Evolutionary conservation across 2,888 invertebrate genomes (phyloP), one percentile per base, ranked within the genome.

Genomic region (Rotaria socialis): DNA sequence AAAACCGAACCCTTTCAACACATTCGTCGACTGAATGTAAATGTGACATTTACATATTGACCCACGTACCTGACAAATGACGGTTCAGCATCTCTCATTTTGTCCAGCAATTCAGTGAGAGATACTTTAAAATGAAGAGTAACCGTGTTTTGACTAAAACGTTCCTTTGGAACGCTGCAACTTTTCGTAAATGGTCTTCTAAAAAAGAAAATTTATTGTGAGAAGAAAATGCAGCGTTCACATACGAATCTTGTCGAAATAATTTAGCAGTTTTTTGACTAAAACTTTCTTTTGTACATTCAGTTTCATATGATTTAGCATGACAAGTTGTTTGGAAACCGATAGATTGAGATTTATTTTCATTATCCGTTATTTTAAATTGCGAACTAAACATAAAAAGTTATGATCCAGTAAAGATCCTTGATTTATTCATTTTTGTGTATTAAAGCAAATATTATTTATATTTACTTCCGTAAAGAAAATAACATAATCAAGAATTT

Each of bases 71-170:
- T 27, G 41, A 87, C 85, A 85, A 87, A 87, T 74, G 80, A 87
- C 52, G 87, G 87, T 58, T 87, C 87, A 27, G 87, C 80, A 55
- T 84, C 67, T 55, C 85, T 84, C 87, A 85, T 85, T 87, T 84
- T 87, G 14, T 85, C 60, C 27, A 87, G 52, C 74, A 87, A 67
- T 27, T 85, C 85, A 60, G 58, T 75, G 16, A 86, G 85, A 19
- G 86, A 86, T 56, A 56, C 24, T 56, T 56, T 56, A 87, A 90
- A 90, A 86, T 90, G 89, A 56, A 87, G 89, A 24, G 89, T 89
- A 87, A 89, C 89, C 35, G 90, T 90, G 11, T 89, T 88, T 19
- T 89, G 89, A 60, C 89, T 89, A 85, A 89, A 89, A 84, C 88
- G 89, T 41, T 89, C 88, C 6, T 88, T 87, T 22, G 86, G 88